phyloP scores from a whole-genome alignment of 2,888 invertebrate species.

The Escarpia spicata region DNA sequence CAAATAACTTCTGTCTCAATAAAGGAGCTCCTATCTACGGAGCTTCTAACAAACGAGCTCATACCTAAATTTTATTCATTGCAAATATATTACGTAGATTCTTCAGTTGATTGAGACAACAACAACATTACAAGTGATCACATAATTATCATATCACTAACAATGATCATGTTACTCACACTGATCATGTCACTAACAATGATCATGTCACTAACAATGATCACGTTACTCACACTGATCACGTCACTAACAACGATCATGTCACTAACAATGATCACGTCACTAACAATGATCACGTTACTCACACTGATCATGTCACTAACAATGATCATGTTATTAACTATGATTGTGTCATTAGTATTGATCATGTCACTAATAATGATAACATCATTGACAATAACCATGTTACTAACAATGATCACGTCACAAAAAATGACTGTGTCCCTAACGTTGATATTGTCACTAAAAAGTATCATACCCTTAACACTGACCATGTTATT shows the following conservation, averaged over 20 bases:
- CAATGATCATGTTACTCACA: constrained; percentile 20
- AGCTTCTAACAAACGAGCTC: background rate
- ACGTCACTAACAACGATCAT: constrained; percentile 19
- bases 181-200: background rate
- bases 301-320: constrained; percentile 13
- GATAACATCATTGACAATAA: constrained; percentile 22
- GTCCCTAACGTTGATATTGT: background rate
- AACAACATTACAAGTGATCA: background rate
- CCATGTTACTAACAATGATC: background rate
- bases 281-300: constrained; percentile 18
- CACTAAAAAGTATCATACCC: background rate
- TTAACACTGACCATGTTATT: background rate
- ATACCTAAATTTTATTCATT: background rate
- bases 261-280: constrained; percentile 18
- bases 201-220: constrained; percentile 21
- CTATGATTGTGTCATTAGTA: constrained; percentile 14
- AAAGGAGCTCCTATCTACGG: background rate
- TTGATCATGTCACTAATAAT: constrained; percentile 20
- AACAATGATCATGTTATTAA: constrained; percentile 6
- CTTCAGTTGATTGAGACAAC: background rate
- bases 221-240: constrained; percentile 18
- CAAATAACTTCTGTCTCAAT: background rate
- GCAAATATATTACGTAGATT: background rate
- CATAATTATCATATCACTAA: constrained; percentile 24
- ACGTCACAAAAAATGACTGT: constrained; percentile 6